Evolutionary conservation across 1,140 invertebrate genomes (phyloP), one percentile per base, ranked within the genome.

Genomic region (Muscidifurax raptorellus): DNA sequence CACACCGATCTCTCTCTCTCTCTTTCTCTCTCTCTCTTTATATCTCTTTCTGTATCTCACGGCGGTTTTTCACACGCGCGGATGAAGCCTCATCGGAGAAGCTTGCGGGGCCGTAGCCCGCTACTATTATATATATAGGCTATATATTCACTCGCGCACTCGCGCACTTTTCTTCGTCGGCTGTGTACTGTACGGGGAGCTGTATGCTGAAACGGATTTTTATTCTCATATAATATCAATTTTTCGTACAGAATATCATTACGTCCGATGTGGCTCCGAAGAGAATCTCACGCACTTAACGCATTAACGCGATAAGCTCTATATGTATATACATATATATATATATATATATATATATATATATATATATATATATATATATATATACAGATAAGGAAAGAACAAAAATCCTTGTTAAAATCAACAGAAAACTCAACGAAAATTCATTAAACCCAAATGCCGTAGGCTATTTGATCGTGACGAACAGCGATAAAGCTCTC

Each of bases 361-460:
- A n/a, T n/a, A n/a, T n/a, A n/a, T n/a, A n/a, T n/a, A n/a, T n/a
- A n/a, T n/a, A n/a, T n/a, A n/a, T n/a, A n/a, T n/a, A n/a, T n/a
- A n/a, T n/a, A n/a, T n/a, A n/a, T n/a, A n/a, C n/a, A n/a, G n/a
- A n/a, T n/a, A n/a, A n/a, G n/a, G n/a, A n/a, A n/a, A n/a, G n/a
- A n/a, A n/a, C n/a, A n/a, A n/a, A 10, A 40, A 40, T 40, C 36
- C 10, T 18, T 27, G 13, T 77, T 76, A 52, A 76, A 76, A 59
- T 59, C 40, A 28, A 4, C 15, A 52, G 22, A 59, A 7, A 47
- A 12, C 10, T 44, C n/a, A 74, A 74, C 10, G 47, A 25, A 3
- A 75, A 82, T 82, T 82, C 80, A 82, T 82, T 82, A 82, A 52
- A 40, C 9, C 27, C 13, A 30, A 59, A 59, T 22, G 32, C 25